Percentiles rank a stretch among this genome's conserved stretches.
These are phyloP conservation scores for Vidua chalybeata DNA, from an alignment of 2,113 vertebrate species.

Conservation along the genomic window DNA sequence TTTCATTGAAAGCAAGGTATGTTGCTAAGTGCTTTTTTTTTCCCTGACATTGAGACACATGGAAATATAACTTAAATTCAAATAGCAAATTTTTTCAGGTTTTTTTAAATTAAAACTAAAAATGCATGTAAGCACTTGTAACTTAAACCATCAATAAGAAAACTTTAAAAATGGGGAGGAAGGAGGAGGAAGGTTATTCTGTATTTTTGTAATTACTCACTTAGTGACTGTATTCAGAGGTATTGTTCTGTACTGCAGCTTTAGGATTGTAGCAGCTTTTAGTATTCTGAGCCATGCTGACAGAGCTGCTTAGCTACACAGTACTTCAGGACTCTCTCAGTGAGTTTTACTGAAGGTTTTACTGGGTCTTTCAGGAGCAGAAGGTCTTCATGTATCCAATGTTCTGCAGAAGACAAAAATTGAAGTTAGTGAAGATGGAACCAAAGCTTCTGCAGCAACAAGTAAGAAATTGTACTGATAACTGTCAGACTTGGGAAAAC, in stretches of 20 bases:
- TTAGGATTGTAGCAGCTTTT: neutral
- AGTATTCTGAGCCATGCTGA: neutral
- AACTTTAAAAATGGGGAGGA: neutral
- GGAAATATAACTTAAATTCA: neutral
- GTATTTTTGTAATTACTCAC: neutral
- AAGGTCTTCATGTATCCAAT: slow-evolving; percentile 84
- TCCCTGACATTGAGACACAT: rapidly evolving
- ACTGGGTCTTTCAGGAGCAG: slow-evolving; percentile 75
- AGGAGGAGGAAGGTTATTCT: neutral
- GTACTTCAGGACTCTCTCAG: neutral
- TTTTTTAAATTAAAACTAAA: neutral
- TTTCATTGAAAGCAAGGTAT: neutral
- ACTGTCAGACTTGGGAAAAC: neutral
- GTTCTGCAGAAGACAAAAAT: slow-evolving; percentile 94
- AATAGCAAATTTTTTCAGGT: neutral
- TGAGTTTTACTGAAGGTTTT: neutral
- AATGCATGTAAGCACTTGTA: neutral
- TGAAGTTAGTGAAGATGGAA: slow-evolving; percentile 93
- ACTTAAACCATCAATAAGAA: neutral
- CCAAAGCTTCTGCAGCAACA: slow-evolving; percentile 92
- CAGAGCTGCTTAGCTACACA: neutral
- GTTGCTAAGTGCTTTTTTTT: neutral
- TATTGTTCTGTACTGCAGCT: neutral
- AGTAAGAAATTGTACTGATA: slow-evolving; percentile 73
- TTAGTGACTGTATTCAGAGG: neutral